Evolutionary conservation across 2,888 invertebrate species (phyloP), one percentile per base, ranked within the genome.

Genomic region (Drosophila subsilvestris): DNA sequence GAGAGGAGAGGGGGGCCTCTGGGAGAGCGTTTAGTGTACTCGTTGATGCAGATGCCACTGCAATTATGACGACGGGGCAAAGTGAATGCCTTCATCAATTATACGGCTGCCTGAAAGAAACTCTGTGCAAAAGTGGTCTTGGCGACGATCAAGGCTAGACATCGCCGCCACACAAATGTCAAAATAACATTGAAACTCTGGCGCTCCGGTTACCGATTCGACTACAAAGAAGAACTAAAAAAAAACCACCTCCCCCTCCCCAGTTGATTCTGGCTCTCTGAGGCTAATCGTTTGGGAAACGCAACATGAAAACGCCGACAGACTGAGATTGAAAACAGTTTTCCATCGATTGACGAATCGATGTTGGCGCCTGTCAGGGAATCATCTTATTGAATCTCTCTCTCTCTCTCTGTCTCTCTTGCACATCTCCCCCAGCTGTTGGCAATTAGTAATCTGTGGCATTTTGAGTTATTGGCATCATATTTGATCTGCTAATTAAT

Each of bases 11-110:
- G 45, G 22, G 37, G 37, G n/a, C 9, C 29, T 18, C 2, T 10
- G 10, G 12, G 12, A 22, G 20, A 51, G 14, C n/a, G 37, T 37
- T 37, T 37, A 43, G 14, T 20, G 45, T 18, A 17, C 37, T 61
- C 66, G 51, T 67, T 82, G 75, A 79, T 61, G 73, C 77, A 82
- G 72, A 78, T 84, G 86, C 66, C 82, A 70, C 65, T 70, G 74
- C 71, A 70, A 69, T 70, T 75, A 69, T 80, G 72, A 63, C 53
- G 49, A 70, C 62, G 68, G 50, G 71, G 71, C 65, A 66, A 88
- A 88, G 84, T 86, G 86, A 84, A 88, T 84, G 84, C 83, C 66
- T 62, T 48, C 50, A 25, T 37, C 56, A 83, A 82, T 79, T 74
- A 77, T 49, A 51, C 25, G 27, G 45, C n/a, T 37, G 63, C 27